Evolutionary conservation across 2,113 vertebrate genomes (phyloP).

Genomic region (Peromyscus polionotus): DNA sequence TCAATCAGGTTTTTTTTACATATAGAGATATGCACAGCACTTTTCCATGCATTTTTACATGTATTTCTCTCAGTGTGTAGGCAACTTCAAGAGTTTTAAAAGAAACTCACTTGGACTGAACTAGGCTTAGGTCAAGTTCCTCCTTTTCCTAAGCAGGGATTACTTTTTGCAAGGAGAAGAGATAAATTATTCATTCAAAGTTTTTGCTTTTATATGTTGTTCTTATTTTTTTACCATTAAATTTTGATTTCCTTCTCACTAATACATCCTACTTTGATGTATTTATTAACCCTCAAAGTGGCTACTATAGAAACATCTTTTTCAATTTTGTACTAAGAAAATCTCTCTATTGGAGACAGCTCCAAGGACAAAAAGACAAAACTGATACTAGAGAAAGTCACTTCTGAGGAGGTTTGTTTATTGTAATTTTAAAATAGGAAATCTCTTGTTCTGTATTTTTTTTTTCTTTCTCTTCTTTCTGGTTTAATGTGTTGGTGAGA

Average conservation of each 20-base stretch:
- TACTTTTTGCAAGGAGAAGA: background rate
- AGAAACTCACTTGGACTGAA: background rate
- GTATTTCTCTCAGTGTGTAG: background rate
- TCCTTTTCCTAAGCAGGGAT: background rate
- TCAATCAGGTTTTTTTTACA: no score
- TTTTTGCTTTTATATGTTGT: background rate
- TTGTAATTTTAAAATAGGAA: background rate
- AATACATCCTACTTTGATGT: background rate
- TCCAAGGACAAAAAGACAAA: background rate
- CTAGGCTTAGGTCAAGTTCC: background rate
- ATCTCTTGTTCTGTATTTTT: background rate
- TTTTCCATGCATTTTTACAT: background rate
- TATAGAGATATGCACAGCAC: no score
- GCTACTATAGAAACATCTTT: background rate
- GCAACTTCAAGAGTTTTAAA: background rate
- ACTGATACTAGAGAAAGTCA: fast-evolving
- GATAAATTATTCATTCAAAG: background rate
- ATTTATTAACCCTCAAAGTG: background rate
- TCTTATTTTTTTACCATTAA: background rate
- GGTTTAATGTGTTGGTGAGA: background rate
- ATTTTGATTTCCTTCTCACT: background rate
- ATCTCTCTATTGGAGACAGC: background rate
- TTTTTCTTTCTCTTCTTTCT: background rate
- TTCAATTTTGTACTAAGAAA: background rate
- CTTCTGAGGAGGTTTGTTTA: background rate